Evolutionary conservation across 2,888 invertebrate species (phyloP).

Genomic region (Rhagonycha fulva): DNA sequence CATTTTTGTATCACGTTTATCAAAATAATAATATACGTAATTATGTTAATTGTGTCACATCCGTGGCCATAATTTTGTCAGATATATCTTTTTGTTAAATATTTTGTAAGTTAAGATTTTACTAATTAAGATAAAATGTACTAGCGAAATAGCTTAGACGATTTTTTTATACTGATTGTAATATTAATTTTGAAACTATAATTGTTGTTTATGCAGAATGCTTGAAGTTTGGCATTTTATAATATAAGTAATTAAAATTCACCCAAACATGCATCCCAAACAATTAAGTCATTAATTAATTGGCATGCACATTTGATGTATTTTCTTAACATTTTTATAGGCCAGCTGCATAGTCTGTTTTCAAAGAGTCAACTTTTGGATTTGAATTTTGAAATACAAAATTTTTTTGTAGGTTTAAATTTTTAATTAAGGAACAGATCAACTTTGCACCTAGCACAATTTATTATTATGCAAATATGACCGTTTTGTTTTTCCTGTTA

Average conservation of each 20-base stretch:
- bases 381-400: background rate
- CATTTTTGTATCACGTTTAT: slow-evolving; percentile 36
- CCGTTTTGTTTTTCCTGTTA: background rate
- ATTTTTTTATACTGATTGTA: background rate
- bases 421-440: background rate
- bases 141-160: slow-evolving; percentile 17
- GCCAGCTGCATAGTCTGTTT: background rate
- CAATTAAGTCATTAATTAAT: slow-evolving; percentile 13
- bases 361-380: background rate
- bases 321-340: background rate
- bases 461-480: background rate
- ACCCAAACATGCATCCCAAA: slow-evolving; percentile 10
- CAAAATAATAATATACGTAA: slow-evolving; percentile 3
- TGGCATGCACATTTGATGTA: slow-evolving; percentile 17
- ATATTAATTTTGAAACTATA: background rate
- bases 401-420: background rate
- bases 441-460: slow-evolving; percentile 1
- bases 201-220: slow-evolving; percentile 28
- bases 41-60: slow-evolving; percentile 11
- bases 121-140: slow-evolving; percentile 22
- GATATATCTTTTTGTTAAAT: slow-evolving; percentile 1
- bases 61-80: slow-evolving; percentile 9
- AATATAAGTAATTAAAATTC: background rate
- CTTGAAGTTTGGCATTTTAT: slow-evolving; percentile 23
- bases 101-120: background rate